These are phyloP conservation scores for Liposcelis brunnea DNA, from an alignment of 2,888 invertebrate genomes.

Conservation along the genomic window DNA sequence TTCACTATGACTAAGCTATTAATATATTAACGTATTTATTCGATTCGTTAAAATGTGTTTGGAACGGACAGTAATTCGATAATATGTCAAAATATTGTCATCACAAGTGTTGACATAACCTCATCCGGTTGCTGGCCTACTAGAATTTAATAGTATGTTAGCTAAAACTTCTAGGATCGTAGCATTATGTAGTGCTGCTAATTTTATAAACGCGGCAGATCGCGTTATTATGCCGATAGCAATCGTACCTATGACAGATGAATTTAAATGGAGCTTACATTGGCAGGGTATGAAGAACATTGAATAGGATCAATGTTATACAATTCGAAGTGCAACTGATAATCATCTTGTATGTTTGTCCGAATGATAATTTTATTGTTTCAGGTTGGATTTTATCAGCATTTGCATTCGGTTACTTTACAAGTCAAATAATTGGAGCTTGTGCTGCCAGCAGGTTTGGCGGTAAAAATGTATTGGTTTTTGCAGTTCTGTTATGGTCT, in stretches of 20 bases:
- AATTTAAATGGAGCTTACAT: slow-evolving; percentile 50
- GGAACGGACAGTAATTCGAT: no score
- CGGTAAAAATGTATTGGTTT: slow-evolving; percentile 46
- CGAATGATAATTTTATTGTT: no score
- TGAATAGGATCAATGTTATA: no score
- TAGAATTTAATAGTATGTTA: slow-evolving; percentile 23
- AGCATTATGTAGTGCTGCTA: slow-evolving; percentile 50
- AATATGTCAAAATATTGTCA: no score
- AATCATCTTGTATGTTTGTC: no score
- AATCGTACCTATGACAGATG: slow-evolving; percentile 53
- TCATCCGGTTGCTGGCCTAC: no score
- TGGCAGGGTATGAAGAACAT: slow-evolving; percentile 35
- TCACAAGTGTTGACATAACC: no score
- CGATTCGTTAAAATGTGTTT: no score
- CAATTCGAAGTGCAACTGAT: no score
- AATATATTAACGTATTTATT: no score
- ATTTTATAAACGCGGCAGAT: slow-evolving; percentile 62
- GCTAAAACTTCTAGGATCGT: slow-evolving; percentile 39
- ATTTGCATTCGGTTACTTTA: slow-evolving; percentile 58
- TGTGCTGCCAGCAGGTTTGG: slow-evolving; percentile 49
- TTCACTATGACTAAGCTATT: no score
- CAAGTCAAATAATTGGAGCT: slow-evolving; percentile 52
- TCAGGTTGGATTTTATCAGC: slow-evolving; percentile 50
- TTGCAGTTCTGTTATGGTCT: slow-evolving; percentile 55
- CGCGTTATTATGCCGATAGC: slow-evolving; percentile 62